Base-by-base conservation (phyloP, 1,140 invertebrate genomes). In the Ceratosolen solmsi region DNA sequence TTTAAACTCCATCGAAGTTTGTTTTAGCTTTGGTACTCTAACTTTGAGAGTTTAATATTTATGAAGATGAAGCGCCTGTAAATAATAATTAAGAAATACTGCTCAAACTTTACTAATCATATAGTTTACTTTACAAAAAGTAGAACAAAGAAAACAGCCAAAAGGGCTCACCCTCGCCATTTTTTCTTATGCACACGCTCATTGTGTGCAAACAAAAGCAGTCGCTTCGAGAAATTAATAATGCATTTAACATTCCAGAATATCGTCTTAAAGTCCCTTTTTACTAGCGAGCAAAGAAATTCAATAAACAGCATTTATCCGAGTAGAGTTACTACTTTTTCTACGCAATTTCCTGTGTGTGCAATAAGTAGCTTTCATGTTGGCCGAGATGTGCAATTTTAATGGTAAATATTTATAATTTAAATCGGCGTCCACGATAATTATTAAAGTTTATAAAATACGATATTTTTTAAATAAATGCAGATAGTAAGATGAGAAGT, bases 81-180 rank as follows among this genome's bases (percentile, higher is more conserved):
- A 81, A 81, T 81, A 81, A 81, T 81, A 81, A 81, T 81, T 75
- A 81, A 81, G 56, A 75, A 33, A 33, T 65, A 49, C 54, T 11
- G 41, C 38, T 68, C 58, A 75, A 81, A 75, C 46, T 81, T 81
- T 75, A 60, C 75, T 81, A 65, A 68, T 58, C 56, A 41, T 74
- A 58, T 68, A 68, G 78, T 72, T 72, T 56, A 46, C 27, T 56
- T 15, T 54, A 7, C 27, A 2, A 36, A 51, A 51, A 36, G 25
- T 63, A 54, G 22, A 78, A 33, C 65, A 65, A 38, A 30, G 25
- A 54, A 68, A 68, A 38, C 15, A 22, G 2, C 13, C 25, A 41
- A 41, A n/a, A 22, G 17, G 11, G 17, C 22, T 36, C 63, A 41
- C n/a, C 58, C 63, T 38, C 0, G 17, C 8, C 25, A 13, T 49